These are phyloP conservation scores for Lepus townsendii DNA, from an alignment of 2,797 vertebrate species.

Conservation along the genomic window DNA sequence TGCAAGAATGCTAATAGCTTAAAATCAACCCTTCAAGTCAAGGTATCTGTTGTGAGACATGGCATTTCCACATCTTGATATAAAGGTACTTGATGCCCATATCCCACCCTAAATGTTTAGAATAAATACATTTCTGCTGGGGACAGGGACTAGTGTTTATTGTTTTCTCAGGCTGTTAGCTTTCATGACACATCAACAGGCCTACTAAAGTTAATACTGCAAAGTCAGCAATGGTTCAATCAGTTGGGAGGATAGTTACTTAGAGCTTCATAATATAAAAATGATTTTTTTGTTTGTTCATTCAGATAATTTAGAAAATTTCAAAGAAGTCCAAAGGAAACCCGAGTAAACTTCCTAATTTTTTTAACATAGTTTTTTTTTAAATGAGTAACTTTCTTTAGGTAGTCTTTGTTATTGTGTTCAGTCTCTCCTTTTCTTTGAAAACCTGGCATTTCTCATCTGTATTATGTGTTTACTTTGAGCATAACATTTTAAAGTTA, in stretches of 20 bases:
- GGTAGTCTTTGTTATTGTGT: conserved; percentile 38
- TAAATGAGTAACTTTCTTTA: conserved; percentile 44
- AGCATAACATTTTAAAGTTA: conserved; percentile 77
- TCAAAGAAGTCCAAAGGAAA: conserved; percentile 57
- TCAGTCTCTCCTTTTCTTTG: conserved; percentile 31
- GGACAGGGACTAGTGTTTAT: background rate
- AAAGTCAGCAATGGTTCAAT: background rate
- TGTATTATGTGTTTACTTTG: conserved; percentile 74
- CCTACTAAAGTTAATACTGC: background rate
- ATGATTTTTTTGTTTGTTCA: conserved; percentile 47
- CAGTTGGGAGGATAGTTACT: background rate
- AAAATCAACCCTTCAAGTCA: background rate
- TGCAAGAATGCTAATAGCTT: background rate
- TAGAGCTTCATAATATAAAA: conserved; percentile 52
- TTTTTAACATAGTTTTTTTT: conserved; percentile 27
- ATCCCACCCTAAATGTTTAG: background rate
- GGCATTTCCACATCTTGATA: background rate
- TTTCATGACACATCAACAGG: background rate
- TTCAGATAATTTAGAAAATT: conserved; percentile 33
- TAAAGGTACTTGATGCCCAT: background rate
- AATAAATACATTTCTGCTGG: background rate
- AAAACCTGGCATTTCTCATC: conserved; percentile 71
- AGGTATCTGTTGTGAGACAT: background rate
- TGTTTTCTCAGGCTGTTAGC: background rate
- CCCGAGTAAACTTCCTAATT: conserved; percentile 14